Percentiles rank a stretch among this genome's conserved stretches.
Conservation (phyloP, 1,140 invertebrate species). For the Bicyclus anynana region DNA sequence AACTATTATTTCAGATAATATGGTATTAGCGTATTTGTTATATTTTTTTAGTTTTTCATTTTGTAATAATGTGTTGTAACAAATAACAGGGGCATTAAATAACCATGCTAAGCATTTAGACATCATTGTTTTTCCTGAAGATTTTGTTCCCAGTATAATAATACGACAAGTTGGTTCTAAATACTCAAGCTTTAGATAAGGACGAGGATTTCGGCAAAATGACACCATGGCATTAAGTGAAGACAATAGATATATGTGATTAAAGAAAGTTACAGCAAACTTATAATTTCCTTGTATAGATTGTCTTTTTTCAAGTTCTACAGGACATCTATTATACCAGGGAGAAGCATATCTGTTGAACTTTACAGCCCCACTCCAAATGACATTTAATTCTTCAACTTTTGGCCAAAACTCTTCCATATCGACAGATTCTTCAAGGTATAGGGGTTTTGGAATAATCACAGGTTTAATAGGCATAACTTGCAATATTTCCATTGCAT, state of each 20-base stretch:
- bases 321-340: conserved; percentile 79
- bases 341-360: conserved; percentile 64
- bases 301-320: conserved; percentile 75
- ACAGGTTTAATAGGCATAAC: conserved; percentile 66
- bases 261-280: conserved; percentile 78
- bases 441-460: conserved; percentile 55
- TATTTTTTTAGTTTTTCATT: conserved; percentile 55
- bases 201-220: conserved; percentile 79
- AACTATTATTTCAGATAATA: conserved; percentile 63
- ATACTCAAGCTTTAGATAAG: conserved; percentile 67
- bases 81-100: conserved; percentile 50
- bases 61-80: conserved; percentile 41
- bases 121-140: conserved; percentile 61
- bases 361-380: conserved; percentile 41
- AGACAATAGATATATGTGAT: conserved; percentile 78
- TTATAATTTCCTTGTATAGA: conserved; percentile 64
- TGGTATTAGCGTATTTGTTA: conserved; percentile 45
- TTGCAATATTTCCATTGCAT: conserved; percentile 68
- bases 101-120: conserved; percentile 60
- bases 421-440: conserved; percentile 49
- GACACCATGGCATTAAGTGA: conserved; percentile 57
- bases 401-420: conserved; percentile 60
- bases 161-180: conserved; percentile 64
- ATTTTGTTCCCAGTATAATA: conserved; percentile 55
- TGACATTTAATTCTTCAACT: conserved; percentile 49